Evolutionary conservation across 2,888 invertebrate genomes (phyloP), one percentile per base, ranked within the genome.

Genomic region (Phorcus lineatus): DNA sequence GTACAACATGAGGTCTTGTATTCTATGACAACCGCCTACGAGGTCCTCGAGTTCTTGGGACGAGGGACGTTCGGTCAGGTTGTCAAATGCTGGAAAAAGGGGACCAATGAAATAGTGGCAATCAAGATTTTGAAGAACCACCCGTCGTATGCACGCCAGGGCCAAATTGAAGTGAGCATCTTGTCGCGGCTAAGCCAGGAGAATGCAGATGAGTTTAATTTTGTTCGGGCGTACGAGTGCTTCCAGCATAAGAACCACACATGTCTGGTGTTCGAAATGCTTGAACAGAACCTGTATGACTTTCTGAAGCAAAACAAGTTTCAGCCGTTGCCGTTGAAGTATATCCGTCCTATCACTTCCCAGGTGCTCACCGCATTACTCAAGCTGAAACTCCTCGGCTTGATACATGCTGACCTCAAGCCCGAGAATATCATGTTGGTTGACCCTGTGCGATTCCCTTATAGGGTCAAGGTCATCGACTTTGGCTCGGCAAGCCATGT

Each of bases 391-490:
- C 98, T 99, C 96, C 95, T 99, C 92, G 99, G 99, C 87, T 95
- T 99, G 92, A 99, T 99, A 93, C 99, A 99, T 94, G 99, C 99
- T 85, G 99, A 99, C 94, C 94, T 99, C 92, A 99, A 99, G 94
- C 99, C 99, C 22, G 99, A 99, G 94, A 99, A 99, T 94, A 99
- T 99, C 93, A 99, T 99, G 99, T 94, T 99, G 94, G 99, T 99
- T 88, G 99, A 99, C 94, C 99, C 99, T 74, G 96, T 96, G 81
- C 96, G 99, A 86, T 98, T 99, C 93, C 99, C 99, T 0, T 99
- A 99, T 94, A 95, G 99, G 87, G 99, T 99, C 80, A 99, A 99
- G 95, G 99, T 93, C 76, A 99, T 99, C 91, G 99, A 99, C 95
- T 99, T 99, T 94, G 99, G 99, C 88, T 99, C 98, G 92, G 99